Percentiles rank a stretch among this genome's conserved stretches.
These are phyloP conservation scores for Caretta caretta DNA, from an alignment of 2,113 vertebrate genomes.

Conservation along the genomic window DNA sequence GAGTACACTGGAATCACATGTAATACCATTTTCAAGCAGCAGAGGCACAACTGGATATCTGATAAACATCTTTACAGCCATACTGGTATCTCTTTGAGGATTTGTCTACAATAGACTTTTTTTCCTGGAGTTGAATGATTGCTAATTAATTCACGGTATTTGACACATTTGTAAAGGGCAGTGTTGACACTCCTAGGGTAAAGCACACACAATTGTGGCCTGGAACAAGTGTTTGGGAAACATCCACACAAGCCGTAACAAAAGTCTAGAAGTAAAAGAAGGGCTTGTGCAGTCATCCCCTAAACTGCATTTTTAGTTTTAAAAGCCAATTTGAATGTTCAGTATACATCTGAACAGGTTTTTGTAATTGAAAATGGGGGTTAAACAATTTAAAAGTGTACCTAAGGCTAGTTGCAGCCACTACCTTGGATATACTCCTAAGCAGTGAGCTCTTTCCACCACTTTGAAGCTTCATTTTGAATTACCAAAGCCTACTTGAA, in stretches of 20 bases:
- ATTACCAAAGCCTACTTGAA: constrained; percentile 77
- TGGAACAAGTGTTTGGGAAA: neutral
- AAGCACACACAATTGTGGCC: neutral
- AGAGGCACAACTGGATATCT: neutral
- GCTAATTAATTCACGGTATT: neutral
- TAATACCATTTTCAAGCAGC: neutral
- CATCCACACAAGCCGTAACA: neutral
- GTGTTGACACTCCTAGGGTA: neutral
- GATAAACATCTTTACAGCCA: neutral
- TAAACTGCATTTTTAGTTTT: constrained; percentile 37
- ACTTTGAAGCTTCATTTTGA: constrained; percentile 71
- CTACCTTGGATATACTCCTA: constrained; percentile 27
- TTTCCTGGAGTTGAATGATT: neutral
- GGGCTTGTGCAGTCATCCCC: neutral
- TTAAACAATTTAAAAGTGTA: constrained; percentile 64
- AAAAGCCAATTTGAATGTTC: neutral
- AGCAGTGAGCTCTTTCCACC: constrained; percentile 43
- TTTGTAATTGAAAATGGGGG: constrained; percentile 64
- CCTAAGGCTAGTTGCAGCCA: constrained; percentile 59
- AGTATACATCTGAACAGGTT: constrained; percentile 39
- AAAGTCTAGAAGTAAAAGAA: neutral
- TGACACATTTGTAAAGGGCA: neutral
- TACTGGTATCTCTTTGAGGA: too few relatives aligned
- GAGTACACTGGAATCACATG: neutral
- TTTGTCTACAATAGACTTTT: neutral